Conservation (phyloP, 1,140 invertebrate genomes). For the Scaptomyza graminum region DNA sequence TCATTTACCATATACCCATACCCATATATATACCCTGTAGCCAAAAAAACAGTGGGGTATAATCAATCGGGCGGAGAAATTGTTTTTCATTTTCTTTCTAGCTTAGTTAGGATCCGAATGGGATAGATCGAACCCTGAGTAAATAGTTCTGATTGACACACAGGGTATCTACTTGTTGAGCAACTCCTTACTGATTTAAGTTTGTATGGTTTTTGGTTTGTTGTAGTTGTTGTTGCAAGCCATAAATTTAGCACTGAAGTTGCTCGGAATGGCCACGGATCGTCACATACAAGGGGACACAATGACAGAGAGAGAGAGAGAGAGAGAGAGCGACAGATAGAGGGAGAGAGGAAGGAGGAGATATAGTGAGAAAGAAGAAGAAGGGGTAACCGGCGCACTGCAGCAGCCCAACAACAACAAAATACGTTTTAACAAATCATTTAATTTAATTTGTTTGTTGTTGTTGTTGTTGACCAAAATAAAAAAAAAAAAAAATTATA, state of each 20-base stretch:
- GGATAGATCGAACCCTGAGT: too few relatives aligned
- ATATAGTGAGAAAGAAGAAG: neutral
- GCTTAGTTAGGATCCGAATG: too few relatives aligned
- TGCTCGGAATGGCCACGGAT: slow-evolving; percentile 41
- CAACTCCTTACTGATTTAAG: neutral
- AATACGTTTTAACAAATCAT: slow-evolving; percentile 48
- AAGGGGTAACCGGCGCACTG: slow-evolving; percentile 1
- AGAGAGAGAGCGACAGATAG: neutral
- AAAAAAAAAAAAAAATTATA: too few relatives aligned
- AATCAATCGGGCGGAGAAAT: too few relatives aligned
- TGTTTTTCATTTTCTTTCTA: too few relatives aligned
- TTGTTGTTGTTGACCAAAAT: slow-evolving; percentile 22
- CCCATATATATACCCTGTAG: neutral
- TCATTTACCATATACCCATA: slow-evolving; percentile 38
- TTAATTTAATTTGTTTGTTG: slow-evolving; percentile 48
- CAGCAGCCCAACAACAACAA: slow-evolving; percentile 33
- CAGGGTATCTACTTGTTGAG: neutral
- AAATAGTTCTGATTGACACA: too few relatives aligned
- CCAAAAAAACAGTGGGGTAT: neutral
- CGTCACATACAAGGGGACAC: neutral
- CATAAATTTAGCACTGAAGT: slow-evolving; percentile 53
- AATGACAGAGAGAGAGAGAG: neutral
- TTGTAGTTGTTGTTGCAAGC: slow-evolving; percentile 21
- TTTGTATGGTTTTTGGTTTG: too few relatives aligned
- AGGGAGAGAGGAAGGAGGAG: neutral